These are phyloP conservation scores for Triops cancriformis DNA, from an alignment of 1,140 invertebrate genomes.

Conservation along the genomic window DNA sequence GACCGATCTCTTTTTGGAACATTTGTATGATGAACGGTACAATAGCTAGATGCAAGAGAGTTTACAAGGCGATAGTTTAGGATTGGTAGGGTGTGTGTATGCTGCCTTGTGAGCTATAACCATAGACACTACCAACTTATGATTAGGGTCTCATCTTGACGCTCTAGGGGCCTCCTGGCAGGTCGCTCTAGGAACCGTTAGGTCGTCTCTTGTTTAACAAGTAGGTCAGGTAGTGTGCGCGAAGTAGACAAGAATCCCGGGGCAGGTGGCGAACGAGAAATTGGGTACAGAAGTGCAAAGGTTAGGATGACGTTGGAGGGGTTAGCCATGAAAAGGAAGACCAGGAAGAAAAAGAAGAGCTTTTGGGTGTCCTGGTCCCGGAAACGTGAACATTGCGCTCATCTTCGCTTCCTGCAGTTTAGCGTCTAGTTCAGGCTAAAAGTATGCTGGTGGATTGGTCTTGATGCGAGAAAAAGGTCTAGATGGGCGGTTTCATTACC, in stretches of 20 bases:
- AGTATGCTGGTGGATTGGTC: no score
- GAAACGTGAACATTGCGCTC: neutral
- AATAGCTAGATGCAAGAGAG: neutral
- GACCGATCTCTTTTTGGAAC: neutral
- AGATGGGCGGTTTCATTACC: no score
- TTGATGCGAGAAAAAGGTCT: no score
- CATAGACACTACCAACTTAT: neutral
- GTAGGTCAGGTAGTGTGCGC: neutral
- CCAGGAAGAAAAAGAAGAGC: neutral
- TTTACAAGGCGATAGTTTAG: neutral
- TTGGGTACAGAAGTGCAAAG: neutral
- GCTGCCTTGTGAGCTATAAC: neutral
- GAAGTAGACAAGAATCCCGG: neutral
- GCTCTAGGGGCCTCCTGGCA: neutral
- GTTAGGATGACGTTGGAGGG: neutral
- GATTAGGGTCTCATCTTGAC: neutral
- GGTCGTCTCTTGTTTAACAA: neutral
- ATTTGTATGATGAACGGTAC: neutral
- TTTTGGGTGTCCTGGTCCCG: neutral
- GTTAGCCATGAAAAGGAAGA: neutral
- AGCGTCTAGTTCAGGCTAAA: no score
- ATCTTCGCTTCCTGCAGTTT: neutral
- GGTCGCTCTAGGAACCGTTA: neutral
- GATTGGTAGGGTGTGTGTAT: neutral
- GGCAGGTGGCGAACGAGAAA: neutral